Conservation (phyloP, 2,888 invertebrate genomes). For the Malacosoma neustria region DNA sequence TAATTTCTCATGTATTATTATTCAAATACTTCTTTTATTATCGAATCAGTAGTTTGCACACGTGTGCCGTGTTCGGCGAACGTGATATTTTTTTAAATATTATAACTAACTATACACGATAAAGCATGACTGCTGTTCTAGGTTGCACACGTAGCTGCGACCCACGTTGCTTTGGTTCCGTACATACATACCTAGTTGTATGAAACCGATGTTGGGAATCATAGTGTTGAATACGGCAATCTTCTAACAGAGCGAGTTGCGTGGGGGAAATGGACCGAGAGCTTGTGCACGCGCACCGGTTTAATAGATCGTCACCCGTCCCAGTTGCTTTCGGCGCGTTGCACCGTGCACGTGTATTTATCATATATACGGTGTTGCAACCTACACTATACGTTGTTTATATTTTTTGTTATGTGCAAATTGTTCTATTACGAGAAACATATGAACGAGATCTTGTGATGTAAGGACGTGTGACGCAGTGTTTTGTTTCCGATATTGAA, state of each 20-base stretch:
- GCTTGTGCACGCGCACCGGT: constrained; percentile 65
- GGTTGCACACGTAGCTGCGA: neutral
- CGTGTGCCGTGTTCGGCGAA: neutral
- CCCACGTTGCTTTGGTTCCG: neutral
- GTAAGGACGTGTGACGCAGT: too few species aligned
- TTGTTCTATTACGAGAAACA: constrained; percentile 3
- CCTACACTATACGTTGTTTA: constrained; percentile 14
- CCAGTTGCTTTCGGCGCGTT: constrained; percentile 71
- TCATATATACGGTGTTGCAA: constrained; percentile 40
- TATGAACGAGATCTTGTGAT: too few species aligned
- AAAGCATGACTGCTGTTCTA: neutral
- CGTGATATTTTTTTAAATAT: constrained; percentile 1
- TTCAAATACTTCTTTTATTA: too few species aligned
- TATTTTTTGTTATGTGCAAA: constrained; percentile 22
- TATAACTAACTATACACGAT: too few species aligned
- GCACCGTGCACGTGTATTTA: constrained; percentile 62
- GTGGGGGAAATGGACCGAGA: constrained; percentile 72
- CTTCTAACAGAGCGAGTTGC: constrained; percentile 65
- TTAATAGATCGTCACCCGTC: constrained; percentile 66
- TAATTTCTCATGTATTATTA: too few species aligned
- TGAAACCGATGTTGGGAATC: constrained; percentile 3
- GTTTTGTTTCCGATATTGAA: too few species aligned
- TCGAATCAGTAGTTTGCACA: neutral
- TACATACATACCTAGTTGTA: neutral
- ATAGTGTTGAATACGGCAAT: constrained; percentile 41